A percentile compares a stretch with the other conserved stretches of the same genome.
phyloP scores from a whole-genome alignment of 2,113 vertebrate species.

The Tricholaema leucomelas region DNA sequence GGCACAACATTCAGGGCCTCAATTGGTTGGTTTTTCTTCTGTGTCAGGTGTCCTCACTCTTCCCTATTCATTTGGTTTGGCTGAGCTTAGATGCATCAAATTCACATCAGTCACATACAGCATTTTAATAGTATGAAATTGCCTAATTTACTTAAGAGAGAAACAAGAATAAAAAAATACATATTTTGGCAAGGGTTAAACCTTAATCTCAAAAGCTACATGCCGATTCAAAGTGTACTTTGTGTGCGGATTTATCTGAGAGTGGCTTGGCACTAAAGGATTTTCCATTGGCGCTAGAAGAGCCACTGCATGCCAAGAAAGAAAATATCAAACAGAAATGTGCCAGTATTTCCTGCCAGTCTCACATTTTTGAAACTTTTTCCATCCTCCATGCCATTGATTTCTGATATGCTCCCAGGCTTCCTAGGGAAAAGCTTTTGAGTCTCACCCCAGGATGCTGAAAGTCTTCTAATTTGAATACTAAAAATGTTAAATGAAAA shows the following conservation, averaged over 20 bases:
- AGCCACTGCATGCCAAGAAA: slow-evolving; percentile 70
- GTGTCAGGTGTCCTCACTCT: neutral
- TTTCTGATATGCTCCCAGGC: slow-evolving; percentile 70
- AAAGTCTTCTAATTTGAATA: slow-evolving; percentile 68
- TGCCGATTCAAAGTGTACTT: slow-evolving; percentile 60
- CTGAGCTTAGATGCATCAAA: neutral
- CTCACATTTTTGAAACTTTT: slow-evolving; percentile 78
- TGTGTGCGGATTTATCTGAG: slow-evolving; percentile 74
- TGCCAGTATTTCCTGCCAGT: slow-evolving; percentile 75
- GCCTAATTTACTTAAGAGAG: slow-evolving; percentile 31
- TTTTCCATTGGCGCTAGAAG: slow-evolving; percentile 77
- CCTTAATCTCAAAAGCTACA: slow-evolving; percentile 46
- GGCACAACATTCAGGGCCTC: neutral
- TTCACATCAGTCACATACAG: neutral
- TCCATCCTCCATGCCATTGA: slow-evolving; percentile 75
- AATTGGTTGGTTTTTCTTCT: neutral
- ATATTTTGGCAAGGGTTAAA: slow-evolving; percentile 48
- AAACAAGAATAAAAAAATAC: neutral
- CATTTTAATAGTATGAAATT: neutral
- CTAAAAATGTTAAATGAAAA: slow-evolving; percentile 60
- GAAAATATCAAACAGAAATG: slow-evolving; percentile 70
- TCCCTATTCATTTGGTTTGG: neutral
- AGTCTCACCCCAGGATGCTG: slow-evolving; percentile 47
- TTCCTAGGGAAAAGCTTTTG: slow-evolving; percentile 71
- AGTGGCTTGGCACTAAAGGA: slow-evolving; percentile 75